Evolutionary conservation across 2,888 invertebrate species (phyloP), one percentile per base, ranked within the genome.

Genomic region (Brachypterus glaber): DNA sequence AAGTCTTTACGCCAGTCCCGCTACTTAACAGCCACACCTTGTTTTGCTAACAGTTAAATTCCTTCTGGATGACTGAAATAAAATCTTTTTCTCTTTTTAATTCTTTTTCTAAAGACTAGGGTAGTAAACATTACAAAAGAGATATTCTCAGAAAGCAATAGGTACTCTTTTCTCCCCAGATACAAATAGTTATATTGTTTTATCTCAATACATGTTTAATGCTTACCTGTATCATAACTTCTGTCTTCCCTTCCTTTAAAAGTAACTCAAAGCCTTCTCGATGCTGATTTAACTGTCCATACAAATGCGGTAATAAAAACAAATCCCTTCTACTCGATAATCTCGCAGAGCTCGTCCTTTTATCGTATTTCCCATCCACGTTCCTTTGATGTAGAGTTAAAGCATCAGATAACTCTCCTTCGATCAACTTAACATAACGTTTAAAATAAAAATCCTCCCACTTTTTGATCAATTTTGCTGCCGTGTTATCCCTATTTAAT

Each of bases 371-470:
- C 1, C 87, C 86, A 55, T 83, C 82, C 54, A 84, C 84, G 33
- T 80, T 81, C 49, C 84, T 75, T 55, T 85, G 82, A 58, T 89
- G 82, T 38, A 87, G 74, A 2, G 91, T 90, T 50, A 96, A 65
- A 21, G 87, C 83, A 57, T 90, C 86, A 59, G 91, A 86, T 50
- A 92, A 79, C 48, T 84, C 79, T 33, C 87, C 84, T 63, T 97
- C 97, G 18, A 96, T 80, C 17, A 93, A 67, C 8, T 83, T 77
- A 2, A 92, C 90, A 67, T 97, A 97, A 52, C 87, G 75, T 60
- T 77, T 80, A 55, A 82, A 82, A 54, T 80, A 84, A 37, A 73
- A 73, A 49, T 73, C 75, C 16, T 76, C 77, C 90, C 91, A 92
- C 54, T 79, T 78, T 41, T 81, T 78, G 39, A 91, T 69, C 63